Percentiles rank a stretch among this genome's conserved stretches.
phyloP scores from a whole-genome alignment of 2,113 vertebrate species.

The Amia ocellicauda region DNA sequence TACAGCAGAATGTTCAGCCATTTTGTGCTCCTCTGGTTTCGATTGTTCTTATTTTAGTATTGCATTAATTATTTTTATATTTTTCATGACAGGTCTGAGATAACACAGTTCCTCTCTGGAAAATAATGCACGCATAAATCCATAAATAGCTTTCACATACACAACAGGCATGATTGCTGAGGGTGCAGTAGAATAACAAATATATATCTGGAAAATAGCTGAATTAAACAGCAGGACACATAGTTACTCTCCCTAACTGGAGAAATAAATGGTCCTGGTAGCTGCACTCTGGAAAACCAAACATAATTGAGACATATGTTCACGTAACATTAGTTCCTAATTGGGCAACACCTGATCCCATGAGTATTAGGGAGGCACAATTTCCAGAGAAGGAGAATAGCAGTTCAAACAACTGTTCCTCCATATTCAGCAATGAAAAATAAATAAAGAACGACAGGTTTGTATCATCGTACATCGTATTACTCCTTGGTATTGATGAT shows the following conservation, averaged over 20 bases:
- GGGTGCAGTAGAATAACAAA: neutral
- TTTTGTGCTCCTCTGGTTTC: too few relatives aligned
- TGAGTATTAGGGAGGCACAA: constrained; percentile 21
- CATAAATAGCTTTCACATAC: neutral
- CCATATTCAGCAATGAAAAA: constrained; percentile 14
- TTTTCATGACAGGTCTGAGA: too few relatives aligned
- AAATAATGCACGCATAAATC: too few relatives aligned
- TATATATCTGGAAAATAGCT: constrained; percentile 35
- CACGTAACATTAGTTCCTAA: constrained; percentile 8
- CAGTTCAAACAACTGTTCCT: constrained; percentile 21
- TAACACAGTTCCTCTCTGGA: too few relatives aligned
- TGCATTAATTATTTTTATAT: too few relatives aligned
- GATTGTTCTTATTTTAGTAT: too few relatives aligned
- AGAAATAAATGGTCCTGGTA: constrained; percentile 21
- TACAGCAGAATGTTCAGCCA: too few relatives aligned
- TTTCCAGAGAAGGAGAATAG: constrained; percentile 48
- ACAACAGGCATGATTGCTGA: neutral
- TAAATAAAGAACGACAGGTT: neutral
- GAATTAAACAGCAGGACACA: constrained; percentile 36
- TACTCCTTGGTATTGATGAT: constrained; percentile 27
- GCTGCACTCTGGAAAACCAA: constrained; percentile 24
- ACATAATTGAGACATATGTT: constrained; percentile 20
- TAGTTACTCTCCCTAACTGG: constrained; percentile 11
- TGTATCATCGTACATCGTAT: constrained; percentile 4
- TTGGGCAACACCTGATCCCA: neutral